phyloP scores from a whole-genome alignment of 2,888 invertebrate genomes.

The Orchesellides sinensis region DNA sequence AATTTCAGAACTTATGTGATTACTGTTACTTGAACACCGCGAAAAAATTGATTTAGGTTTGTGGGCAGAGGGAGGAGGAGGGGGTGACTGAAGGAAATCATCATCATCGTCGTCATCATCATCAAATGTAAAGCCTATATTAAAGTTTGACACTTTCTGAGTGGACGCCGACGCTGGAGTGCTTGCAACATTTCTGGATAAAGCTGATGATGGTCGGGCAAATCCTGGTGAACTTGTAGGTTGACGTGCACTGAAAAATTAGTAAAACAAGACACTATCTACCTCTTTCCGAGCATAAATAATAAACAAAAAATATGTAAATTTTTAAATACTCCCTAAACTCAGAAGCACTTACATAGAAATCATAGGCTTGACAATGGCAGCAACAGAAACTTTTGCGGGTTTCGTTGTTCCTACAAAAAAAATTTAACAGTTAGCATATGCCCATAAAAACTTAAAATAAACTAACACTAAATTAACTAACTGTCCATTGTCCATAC shows the following conservation, averaged over 20 bases:
- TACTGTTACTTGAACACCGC: too few species aligned
- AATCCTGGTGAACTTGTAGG: too few species aligned
- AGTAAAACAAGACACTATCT: too few species aligned
- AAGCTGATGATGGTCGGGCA: background rate
- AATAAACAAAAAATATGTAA: too few species aligned
- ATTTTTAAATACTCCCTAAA: too few species aligned
- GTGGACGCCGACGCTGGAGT: background rate
- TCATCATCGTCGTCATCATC: slow-evolving; percentile 61
- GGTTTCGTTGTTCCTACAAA: background rate
- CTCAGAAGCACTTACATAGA: slow-evolving; percentile 38
- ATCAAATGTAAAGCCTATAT: slow-evolving; percentile 59
- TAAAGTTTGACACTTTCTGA: slow-evolving; percentile 60
- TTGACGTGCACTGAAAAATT: too few species aligned
- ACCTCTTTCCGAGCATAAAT: too few species aligned
- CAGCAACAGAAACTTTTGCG: slow-evolving; percentile 19
- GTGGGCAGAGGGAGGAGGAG: background rate
- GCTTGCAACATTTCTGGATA: background rate
- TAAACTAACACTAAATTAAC: too few species aligned
- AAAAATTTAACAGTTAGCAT: background rate
- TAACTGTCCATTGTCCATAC: background rate
- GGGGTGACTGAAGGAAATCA: slow-evolving; percentile 42
- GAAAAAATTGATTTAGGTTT: background rate
- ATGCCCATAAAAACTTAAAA: background rate
- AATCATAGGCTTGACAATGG: slow-evolving; percentile 39
- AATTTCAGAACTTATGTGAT: too few species aligned